phyloP scores from a whole-genome alignment of 2,113 vertebrate genomes.

The Ranitomeya variabilis region DNA sequence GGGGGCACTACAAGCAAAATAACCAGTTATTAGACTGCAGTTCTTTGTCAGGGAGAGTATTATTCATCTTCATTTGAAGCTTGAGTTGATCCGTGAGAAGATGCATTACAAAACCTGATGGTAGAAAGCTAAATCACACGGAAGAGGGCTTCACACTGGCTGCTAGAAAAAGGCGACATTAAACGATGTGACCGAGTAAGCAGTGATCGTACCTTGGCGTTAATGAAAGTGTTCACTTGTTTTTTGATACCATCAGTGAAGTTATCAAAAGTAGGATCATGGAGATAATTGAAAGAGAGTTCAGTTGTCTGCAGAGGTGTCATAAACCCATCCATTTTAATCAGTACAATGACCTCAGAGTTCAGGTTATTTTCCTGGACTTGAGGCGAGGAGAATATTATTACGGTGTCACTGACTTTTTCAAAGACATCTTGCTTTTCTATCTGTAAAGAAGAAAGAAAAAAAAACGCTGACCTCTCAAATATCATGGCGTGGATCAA shows the following conservation, averaged over 20 bases:
- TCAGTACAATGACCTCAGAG: slow-evolving; percentile 67
- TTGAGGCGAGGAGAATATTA: slow-evolving; percentile 82
- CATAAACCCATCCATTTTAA: slow-evolving; percentile 82
- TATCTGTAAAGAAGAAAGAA: slow-evolving; percentile 31
- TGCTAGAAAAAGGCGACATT: background rate
- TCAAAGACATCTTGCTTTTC: slow-evolving; percentile 54
- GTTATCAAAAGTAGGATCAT: slow-evolving; percentile 82
- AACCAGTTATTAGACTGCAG: background rate
- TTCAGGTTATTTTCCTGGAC: slow-evolving; percentile 71
- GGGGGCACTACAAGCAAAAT: slow-evolving; percentile 11
- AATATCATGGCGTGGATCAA: background rate
- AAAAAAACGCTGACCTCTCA: background rate
- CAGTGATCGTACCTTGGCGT: slow-evolving; percentile 72
- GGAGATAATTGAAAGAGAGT: slow-evolving; percentile 80
- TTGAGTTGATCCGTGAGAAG: slow-evolving; percentile 69
- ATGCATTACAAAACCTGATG: slow-evolving; percentile 21
- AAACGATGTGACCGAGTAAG: background rate
- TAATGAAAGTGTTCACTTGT: slow-evolving; percentile 81
- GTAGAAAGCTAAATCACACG: background rate
- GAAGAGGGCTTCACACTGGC: background rate
- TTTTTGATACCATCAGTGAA: slow-evolving; percentile 79
- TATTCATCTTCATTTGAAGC: background rate
- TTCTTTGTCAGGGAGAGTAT: background rate
- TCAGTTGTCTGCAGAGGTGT: slow-evolving; percentile 72
- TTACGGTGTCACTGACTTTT: slow-evolving; percentile 75